Conservation (phyloP, 2,113 vertebrate species). For the Ia io region DNA sequence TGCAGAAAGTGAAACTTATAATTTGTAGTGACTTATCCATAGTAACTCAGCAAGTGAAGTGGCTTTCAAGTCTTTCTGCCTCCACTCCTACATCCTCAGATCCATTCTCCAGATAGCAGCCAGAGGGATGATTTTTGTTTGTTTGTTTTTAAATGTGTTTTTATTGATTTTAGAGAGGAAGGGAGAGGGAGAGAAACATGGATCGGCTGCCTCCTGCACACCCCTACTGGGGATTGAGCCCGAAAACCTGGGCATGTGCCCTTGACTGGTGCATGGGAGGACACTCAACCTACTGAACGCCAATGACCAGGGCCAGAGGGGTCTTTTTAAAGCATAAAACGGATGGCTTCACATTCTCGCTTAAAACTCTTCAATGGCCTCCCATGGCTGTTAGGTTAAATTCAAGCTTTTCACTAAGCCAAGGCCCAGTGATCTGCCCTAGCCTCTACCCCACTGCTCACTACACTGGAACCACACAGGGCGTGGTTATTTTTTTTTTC, state of each 20-base stretch:
- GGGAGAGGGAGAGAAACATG: neutral
- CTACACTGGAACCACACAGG: neutral
- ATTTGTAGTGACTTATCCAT: neutral
- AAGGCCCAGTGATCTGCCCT: neutral
- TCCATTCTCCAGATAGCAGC: neutral
- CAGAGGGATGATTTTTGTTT: neutral
- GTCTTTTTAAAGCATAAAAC: constrained; percentile 42
- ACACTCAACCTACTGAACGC: too few relatives aligned
- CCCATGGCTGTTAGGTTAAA: neutral
- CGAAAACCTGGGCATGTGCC: neutral
- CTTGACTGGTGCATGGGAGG: too few relatives aligned
- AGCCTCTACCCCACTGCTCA: neutral
- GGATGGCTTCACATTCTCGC: neutral
- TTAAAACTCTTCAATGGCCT: constrained; percentile 9
- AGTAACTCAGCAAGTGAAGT: neutral
- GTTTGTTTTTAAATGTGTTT: neutral
- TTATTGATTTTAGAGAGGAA: neutral
- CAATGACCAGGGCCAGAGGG: neutral
- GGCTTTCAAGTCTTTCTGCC: neutral
- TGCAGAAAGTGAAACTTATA: neutral
- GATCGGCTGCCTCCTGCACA: neutral
- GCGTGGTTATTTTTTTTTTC: constrained; percentile 29
- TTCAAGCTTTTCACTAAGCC: neutral
- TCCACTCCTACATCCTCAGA: neutral
- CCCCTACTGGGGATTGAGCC: neutral